A percentile compares a stretch with the other conserved stretches of the same genome.
phyloP scores from a whole-genome alignment of 1,140 invertebrate species.

The Drosophila neocordata region DNA sequence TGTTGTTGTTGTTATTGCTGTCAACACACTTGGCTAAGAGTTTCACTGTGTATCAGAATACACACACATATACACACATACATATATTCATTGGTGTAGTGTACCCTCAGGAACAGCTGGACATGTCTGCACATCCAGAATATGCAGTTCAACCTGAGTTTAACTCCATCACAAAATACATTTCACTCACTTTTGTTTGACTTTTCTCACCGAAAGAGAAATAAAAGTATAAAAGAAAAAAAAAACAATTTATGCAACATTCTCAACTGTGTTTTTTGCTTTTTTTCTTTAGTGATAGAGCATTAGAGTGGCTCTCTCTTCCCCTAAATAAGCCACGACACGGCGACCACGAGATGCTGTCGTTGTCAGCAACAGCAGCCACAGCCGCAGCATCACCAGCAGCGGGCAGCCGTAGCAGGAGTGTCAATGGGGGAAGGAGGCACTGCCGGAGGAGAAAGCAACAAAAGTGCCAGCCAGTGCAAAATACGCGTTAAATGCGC shows the following conservation, averaged over 20 bases:
- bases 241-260: slow-evolving; percentile 76
- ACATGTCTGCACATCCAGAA: slow-evolving; percentile 35
- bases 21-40: slow-evolving; percentile 40
- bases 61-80: not conserved
- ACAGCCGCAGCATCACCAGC: not conserved
- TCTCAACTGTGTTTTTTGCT: slow-evolving; percentile 25
- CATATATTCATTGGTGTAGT: slow-evolving; percentile 17
- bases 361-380: slow-evolving; percentile 27
- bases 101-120: slow-evolving; percentile 30
- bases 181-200: slow-evolving; percentile 63
- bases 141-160: slow-evolving; percentile 28
- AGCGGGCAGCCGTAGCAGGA: not conserved
- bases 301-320: slow-evolving; percentile 22
- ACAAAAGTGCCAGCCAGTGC: slow-evolving; percentile 51
- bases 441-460: slow-evolving; percentile 16
- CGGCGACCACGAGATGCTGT: slow-evolving; percentile 9
- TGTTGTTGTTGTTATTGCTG: slow-evolving; percentile 20
- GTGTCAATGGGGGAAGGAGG: slow-evolving; percentile 29
- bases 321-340: slow-evolving; percentile 23
- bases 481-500: slow-evolving; percentile 79
- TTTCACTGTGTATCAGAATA: slow-evolving; percentile 49
- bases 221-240: not conserved
- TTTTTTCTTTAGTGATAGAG: slow-evolving; percentile 7
- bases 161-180: slow-evolving; percentile 42
- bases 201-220: slow-evolving; percentile 20